These are phyloP conservation scores for Lycophotia porphyrea DNA, from an alignment of 2,888 invertebrate species.

Conservation along the genomic window DNA sequence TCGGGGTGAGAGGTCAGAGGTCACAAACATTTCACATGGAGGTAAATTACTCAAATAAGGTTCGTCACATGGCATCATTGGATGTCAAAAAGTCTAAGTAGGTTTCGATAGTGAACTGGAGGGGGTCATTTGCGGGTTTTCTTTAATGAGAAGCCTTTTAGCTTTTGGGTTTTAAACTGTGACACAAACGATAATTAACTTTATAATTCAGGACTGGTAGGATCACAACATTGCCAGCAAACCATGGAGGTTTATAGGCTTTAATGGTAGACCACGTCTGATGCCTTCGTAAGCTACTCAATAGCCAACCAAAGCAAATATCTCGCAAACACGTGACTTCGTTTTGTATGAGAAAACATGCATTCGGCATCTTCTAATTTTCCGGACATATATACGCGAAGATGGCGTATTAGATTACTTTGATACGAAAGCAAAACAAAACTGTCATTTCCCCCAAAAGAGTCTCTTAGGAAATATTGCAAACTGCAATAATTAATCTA, in stretches of 20 bases:
- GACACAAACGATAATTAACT: not conserved
- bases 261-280: not conserved
- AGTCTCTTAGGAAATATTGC: conserved; percentile 12
- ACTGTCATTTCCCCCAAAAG: not conserved
- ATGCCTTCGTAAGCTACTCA: not conserved
- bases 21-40: conserved; percentile 33
- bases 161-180: not conserved
- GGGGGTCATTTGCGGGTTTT: not conserved
- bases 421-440: not conserved
- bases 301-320: not conserved
- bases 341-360: not conserved
- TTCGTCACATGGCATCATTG: not conserved
- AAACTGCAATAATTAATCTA: conserved; percentile 41
- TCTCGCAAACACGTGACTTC: not conserved
- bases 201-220: not conserved
- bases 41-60: conserved; percentile 42
- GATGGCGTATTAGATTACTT: not conserved
- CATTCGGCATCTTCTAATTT: not conserved
- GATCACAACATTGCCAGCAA: not conserved
- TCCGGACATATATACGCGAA: not conserved
- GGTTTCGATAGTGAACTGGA: not conserved
- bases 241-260: not conserved
- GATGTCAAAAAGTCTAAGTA: not conserved
- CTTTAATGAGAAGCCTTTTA: conserved; percentile 6
- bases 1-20: conserved; percentile 18